A percentile compares a stretch with the other conserved stretches of the same genome.
phyloP scores from a whole-genome alignment of 2,888 invertebrate genomes.

The Antheraea assamensis region DNA sequence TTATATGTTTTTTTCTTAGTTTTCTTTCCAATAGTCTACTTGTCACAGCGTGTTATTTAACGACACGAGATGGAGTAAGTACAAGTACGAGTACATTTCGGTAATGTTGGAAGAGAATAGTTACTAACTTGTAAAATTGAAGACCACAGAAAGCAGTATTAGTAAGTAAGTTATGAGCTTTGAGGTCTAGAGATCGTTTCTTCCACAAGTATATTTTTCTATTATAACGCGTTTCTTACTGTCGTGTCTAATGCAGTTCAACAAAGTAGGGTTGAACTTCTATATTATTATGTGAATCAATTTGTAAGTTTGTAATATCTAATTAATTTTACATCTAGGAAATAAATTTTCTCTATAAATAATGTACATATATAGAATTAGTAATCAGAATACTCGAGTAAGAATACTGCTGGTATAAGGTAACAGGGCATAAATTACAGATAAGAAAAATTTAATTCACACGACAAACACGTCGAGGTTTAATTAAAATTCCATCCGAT shows the following conservation, averaged over 20 bases:
- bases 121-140: neutral
- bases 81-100: neutral
- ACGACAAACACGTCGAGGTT: conserved; percentile 10
- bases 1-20: conserved; percentile 28
- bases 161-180: neutral
- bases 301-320: no score
- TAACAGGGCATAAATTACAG: neutral
- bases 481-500: conserved; percentile 13
- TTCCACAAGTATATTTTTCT: neutral
- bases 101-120: neutral
- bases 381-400: neutral
- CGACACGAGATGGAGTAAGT: neutral
- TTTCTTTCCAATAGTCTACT: conserved; percentile 18
- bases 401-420: neutral
- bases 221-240: neutral
- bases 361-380: no score
- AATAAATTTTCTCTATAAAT: no score
- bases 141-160: neutral
- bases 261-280: no score
- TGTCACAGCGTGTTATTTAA: neutral
- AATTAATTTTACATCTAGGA: no score
- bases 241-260: neutral
- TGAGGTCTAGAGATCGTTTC: neutral
- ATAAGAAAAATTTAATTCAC: neutral
- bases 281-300: no score